Evolutionary conservation across 1,140 invertebrate species (phyloP).

Genomic region (Panulirus ornatus): DNA sequence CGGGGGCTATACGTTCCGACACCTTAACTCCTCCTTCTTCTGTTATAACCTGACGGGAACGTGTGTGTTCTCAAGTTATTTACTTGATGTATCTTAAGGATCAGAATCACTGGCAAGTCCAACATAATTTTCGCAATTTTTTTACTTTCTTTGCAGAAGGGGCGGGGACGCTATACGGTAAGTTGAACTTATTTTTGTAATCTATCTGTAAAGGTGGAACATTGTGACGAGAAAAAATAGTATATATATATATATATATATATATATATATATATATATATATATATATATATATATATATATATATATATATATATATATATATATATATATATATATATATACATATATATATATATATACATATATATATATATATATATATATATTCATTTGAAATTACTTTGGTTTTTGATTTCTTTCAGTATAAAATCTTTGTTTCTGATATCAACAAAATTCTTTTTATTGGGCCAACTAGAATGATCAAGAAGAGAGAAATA

Average conservation of each 20-base stretch:
- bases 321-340: constrained; percentile 41
- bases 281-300: constrained; percentile 11
- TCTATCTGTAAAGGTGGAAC: background rate
- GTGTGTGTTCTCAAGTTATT: too few species aligned
- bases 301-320: constrained; percentile 10
- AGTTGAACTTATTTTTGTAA: constrained; percentile 33
- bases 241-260: constrained; percentile 38
- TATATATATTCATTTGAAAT: too few species aligned
- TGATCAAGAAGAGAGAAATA: too few species aligned
- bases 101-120: constrained; percentile 16
- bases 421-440: too few species aligned
- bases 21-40: too few species aligned
- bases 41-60: too few species aligned
- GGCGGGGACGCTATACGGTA: constrained; percentile 58
- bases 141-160: constrained; percentile 70
- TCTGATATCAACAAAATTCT: too few species aligned
- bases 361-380: constrained; percentile 31
- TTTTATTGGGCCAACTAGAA: too few species aligned
- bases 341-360: background rate
- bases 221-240: too few species aligned
- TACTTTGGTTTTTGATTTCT: too few species aligned
- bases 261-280: constrained; percentile 23
- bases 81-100: constrained; percentile 46
- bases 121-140: constrained; percentile 64
- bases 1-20: constrained; percentile 7